phyloP scores from a whole-genome alignment of 2,113 vertebrate species.

The Pituophis catenifer region DNA sequence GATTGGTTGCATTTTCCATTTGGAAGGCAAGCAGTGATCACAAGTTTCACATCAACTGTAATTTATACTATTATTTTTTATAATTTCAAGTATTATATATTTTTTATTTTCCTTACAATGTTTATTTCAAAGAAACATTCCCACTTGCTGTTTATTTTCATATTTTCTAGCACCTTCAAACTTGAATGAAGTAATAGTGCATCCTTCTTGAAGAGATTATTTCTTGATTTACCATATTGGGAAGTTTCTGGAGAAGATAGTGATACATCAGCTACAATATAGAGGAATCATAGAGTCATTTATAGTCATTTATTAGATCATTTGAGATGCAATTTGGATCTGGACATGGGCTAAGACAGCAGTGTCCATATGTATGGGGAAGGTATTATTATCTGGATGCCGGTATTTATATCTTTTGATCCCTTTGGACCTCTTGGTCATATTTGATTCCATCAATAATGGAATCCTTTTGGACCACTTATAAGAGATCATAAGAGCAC shows the following conservation, averaged over 20 bases:
- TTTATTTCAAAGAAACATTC: not conserved
- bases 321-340: not conserved
- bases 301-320: not conserved
- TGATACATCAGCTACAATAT: not conserved
- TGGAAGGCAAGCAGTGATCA: not conserved
- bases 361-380: not conserved
- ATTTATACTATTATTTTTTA: not conserved
- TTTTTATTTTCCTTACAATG: not conserved
- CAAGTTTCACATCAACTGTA: not conserved
- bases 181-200: not conserved
- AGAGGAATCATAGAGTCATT: too few species aligned
- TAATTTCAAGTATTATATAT: not conserved
- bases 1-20: not conserved
- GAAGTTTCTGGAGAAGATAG: not conserved
- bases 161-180: not conserved
- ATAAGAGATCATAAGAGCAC: not conserved
- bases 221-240: not conserved
- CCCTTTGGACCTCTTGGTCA: not conserved
- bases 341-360: not conserved
- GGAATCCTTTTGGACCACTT: not conserved
- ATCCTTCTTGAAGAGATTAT: not conserved
- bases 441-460: not conserved
- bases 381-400: not conserved
- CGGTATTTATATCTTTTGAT: not conserved
- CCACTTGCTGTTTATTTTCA: not conserved